These are phyloP conservation scores for Nomada ruficornis DNA, from an alignment of 2,888 invertebrate genomes.

Conservation along the genomic window DNA sequence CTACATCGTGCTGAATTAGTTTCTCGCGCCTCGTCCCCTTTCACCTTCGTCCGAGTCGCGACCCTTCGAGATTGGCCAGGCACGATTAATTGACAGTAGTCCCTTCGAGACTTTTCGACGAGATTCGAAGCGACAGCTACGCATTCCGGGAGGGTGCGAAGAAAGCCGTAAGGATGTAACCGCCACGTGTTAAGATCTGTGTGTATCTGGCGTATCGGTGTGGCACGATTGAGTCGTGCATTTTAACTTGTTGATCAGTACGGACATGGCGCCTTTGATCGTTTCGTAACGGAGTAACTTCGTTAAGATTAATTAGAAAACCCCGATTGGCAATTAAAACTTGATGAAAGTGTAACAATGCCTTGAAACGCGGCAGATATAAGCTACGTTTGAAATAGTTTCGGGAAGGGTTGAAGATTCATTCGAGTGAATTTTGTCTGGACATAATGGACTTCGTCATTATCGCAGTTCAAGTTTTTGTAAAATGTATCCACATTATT, in stretches of 20 bases:
- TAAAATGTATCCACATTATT: too few relatives aligned
- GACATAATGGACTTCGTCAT: too few relatives aligned
- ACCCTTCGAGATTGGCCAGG: slow-evolving; percentile 79
- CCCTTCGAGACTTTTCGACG: slow-evolving; percentile 77
- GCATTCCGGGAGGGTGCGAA: slow-evolving; percentile 74
- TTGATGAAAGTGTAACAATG: neutral
- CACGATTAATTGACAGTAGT: slow-evolving; percentile 82
- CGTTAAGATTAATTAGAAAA: slow-evolving; percentile 38
- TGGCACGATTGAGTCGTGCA: slow-evolving; percentile 41
- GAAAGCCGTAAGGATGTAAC: slow-evolving; percentile 62
- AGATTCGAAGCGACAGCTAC: slow-evolving; percentile 80
- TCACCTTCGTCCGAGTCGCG: slow-evolving; percentile 57
- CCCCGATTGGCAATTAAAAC: neutral
- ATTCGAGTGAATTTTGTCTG: too few relatives aligned
- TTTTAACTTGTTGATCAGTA: slow-evolving; percentile 52
- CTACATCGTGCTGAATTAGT: slow-evolving; percentile 73
- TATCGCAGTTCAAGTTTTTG: too few relatives aligned
- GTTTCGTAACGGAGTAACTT: neutral
- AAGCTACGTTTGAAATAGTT: neutral
- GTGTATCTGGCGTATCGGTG: slow-evolving; percentile 20
- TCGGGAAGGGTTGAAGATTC: neutral
- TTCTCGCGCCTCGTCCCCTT: slow-evolving; percentile 65
- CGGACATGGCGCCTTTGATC: slow-evolving; percentile 13
- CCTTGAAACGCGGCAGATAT: neutral
- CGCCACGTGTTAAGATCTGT: slow-evolving; percentile 35